phyloP scores from a whole-genome alignment of 2,888 invertebrate species.

The Blastobasis adustella region DNA sequence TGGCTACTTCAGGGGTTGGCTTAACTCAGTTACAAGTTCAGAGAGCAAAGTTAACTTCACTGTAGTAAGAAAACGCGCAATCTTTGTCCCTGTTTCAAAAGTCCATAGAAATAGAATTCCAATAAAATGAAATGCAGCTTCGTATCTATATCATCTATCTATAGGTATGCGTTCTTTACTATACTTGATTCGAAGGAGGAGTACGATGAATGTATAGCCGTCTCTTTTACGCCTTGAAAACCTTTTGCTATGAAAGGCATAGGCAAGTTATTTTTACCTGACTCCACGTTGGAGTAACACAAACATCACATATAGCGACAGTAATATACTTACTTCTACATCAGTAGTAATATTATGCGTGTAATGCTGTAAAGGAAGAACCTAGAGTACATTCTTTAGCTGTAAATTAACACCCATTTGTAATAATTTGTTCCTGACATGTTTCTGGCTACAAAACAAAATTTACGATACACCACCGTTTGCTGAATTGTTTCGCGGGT shows the following conservation, averaged over 20 bases:
- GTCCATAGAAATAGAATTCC: constrained; percentile 17
- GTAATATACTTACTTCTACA: too few species aligned
- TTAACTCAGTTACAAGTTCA: constrained; percentile 66
- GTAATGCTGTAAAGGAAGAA: too few species aligned
- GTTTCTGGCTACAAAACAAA: not conserved
- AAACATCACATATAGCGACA: too few species aligned
- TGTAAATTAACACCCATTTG: not conserved
- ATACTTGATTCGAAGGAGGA: too few species aligned
- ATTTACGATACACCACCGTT: not conserved
- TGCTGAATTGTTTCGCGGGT: constrained; percentile 1
- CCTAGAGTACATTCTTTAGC: too few species aligned
- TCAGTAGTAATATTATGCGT: too few species aligned
- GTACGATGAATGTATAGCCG: too few species aligned
- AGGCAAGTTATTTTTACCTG: too few species aligned
- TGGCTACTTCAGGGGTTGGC: constrained; percentile 40
- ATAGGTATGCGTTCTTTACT: too few species aligned
- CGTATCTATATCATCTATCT: constrained; percentile 1
- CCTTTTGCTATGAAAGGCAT: too few species aligned
- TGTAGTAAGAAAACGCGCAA: constrained; percentile 29
- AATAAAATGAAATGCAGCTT: constrained; percentile 17
- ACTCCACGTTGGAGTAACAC: too few species aligned
- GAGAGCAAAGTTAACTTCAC: constrained; percentile 59
- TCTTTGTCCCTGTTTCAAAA: constrained; percentile 31
- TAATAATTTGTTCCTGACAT: not conserved
- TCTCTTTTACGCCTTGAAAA: too few species aligned